Evolutionary conservation across 2,888 invertebrate species (phyloP), one percentile per base, ranked within the genome.

Genomic region (Drosophila borborema): DNA sequence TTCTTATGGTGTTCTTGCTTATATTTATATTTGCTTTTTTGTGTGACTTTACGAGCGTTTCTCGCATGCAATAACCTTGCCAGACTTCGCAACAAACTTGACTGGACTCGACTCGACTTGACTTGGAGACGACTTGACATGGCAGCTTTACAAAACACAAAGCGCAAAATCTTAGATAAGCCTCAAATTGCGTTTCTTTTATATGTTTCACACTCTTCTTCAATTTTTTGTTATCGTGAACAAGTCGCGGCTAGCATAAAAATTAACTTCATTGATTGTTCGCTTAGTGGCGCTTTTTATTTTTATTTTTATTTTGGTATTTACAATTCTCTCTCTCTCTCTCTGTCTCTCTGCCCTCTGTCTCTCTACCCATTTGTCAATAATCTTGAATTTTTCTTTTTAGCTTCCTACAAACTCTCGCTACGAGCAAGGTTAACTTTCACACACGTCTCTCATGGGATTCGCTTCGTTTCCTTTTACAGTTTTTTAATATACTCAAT

Each of bases 151-250:
- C 40, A 63, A 58, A 62, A 74, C 46, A 74, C 58, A 58, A 72
- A 66, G 48, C 58, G 61, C 74, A 6, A 75, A 66, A 89, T 86
- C 89, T 80, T 60, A 83, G 86, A 89, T 84, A 89, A 84, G 70
- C 77, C 65, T 20, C 7, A 62, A 77, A 77, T 71, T 65, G 69
- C 65, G 63, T 65, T 81, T 74, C 54, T 66, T 68, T 77, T 72
- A 74, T 60, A 45, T 64, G 46, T 64, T 68, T 49, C 61, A 43
- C 55, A 54, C 41, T 48, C 38, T 40, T 12, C 53, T 56, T 66
- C 54, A n/a, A 53, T 40, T 64, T 31, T 8, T 65, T 61, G 18
- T 56, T 59, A 36, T 45, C 49, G 49, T 70, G 62, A 12, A 34
- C 55, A 63, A 49, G 1, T 56, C 54, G 68, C 70, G 74, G 55